Evolutionary conservation across 2,113 vertebrate species (phyloP), one percentile per base, ranked within the genome.

Genomic region (Pipra filicauda): DNA sequence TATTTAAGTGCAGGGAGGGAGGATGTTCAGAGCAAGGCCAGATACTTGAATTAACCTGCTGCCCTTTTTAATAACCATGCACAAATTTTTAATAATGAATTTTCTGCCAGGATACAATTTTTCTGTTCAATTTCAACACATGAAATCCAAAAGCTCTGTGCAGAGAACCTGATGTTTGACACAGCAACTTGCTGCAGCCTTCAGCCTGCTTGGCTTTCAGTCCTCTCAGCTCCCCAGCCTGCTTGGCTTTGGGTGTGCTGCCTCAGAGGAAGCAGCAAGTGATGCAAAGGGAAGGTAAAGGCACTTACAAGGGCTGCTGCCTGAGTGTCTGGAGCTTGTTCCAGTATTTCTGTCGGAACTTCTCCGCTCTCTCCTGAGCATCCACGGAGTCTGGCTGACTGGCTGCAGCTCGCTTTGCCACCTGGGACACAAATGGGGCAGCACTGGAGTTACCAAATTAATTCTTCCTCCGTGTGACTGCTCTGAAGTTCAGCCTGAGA

Each of bases 261-360:
- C 73, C 85, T 88, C 51, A 14, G 11, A 6, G 61, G 71, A 44
- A 24, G 71, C 62, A 80, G 59, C 51, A 70, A 49, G 51, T 15
- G 48, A 51, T 33, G 59, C 77, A 20, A 74, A 58, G 10, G 16
- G 65, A 67, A 76, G 70, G 30, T 1, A 4, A 30, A 55, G 84
- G 1, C 71, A 95, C 99, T 99, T 96, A 99, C 99, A 99, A 99
- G 3, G 99, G 99, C 96, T 99, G 99, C 20, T 99, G 98, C 17
- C 99, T 97, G 67, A 99, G 98, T 0, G 99, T 99, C 97, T 99
- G 98, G 9, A 99, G 98, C 95, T 99, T 99, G 74, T 99, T 98
- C 97, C 98, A 95, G 96, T 99, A 99, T 58, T 99, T 99, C 96
- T 99, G 99, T 2, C 99, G 98, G 97, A 99, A 99, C 96, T 99